Evolutionary conservation across 2,797 vertebrate genomes (phyloP).

Genomic region (Neoniphon sammara): DNA sequence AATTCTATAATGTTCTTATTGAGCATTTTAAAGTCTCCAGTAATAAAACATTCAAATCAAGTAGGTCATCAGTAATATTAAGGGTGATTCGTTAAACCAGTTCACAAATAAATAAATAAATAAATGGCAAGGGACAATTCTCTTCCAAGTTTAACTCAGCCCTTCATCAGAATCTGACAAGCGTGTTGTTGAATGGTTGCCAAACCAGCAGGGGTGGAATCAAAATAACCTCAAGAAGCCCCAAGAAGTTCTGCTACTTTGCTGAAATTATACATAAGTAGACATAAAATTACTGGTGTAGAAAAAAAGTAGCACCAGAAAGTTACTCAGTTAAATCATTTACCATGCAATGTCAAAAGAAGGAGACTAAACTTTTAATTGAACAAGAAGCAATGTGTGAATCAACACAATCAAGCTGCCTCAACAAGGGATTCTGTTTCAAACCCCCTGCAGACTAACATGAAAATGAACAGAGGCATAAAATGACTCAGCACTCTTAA

Average conservation of each 20-base stretch:
- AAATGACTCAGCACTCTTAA: too few species aligned
- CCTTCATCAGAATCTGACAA: too few species aligned
- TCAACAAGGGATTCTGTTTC: too few species aligned
- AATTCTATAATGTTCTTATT: too few species aligned
- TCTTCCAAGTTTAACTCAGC: neutral
- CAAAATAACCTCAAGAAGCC: neutral
- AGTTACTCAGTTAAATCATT: too few species aligned
- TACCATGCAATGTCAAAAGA: too few species aligned
- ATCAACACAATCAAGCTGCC: too few species aligned
- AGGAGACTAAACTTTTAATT: too few species aligned
- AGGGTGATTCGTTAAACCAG: conserved; percentile 51
- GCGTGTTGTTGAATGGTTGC: conserved; percentile 32
- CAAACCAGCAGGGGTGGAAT: conserved; percentile 2
- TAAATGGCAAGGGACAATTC: conserved; percentile 49
- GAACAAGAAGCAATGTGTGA: too few species aligned
- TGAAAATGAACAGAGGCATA: too few species aligned
- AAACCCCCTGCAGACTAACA: too few species aligned
- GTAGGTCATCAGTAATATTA: conserved; percentile 52
- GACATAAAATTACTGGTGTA: neutral
- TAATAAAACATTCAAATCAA: conserved; percentile 61
- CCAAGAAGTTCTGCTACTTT: neutral
- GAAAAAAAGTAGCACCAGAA: too few species aligned
- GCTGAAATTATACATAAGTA: neutral
- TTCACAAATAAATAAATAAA: conserved; percentile 32
- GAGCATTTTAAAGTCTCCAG: conserved; percentile 52